Base-by-base conservation (phyloP, 2,888 invertebrate species). In the Ennomos quercinarius region DNA sequence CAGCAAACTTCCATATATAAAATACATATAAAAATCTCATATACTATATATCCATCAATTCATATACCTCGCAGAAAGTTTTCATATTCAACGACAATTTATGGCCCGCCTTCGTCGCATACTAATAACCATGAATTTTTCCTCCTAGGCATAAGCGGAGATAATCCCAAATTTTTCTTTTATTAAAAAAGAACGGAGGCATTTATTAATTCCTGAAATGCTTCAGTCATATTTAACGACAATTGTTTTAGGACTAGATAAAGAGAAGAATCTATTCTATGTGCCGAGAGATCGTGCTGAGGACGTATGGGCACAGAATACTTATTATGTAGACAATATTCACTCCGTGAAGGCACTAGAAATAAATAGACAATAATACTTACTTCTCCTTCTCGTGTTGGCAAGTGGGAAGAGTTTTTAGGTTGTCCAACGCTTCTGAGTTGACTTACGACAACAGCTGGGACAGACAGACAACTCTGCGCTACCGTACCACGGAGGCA, bases 51-150 rank as follows among this genome's bases (percentile, higher is more conserved):
- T 17, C 55, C 46, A 34, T 46, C 42, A 51, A 51, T 55, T 48
- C 40, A 56, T 61, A 56, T 48, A 47, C 50, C 41, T 36, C 47
- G 39, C 41, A 17, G 40, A n/a, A 39, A 36, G 11, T 51, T 55
- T 59, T 54, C 44, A 50, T 51, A 46, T 46, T 47, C 59, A 56
- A 39, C 54, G 56, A 45, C 34, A 55, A 59, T 66, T 63, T 68
- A 68, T 66, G 52, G 57, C 13, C 17, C 43, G 47, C 55, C 34
- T 42, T 47, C 43, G 44, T 35, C 38, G 68, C 60, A 66, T 67
- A 63, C 61, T 64, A 64, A 27, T 27, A 27, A 68, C 41, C 48
- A 47, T 12, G 39, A n/a, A 10, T 50, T 50, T 58, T 37, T 11
- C 13, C 9, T 34, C 35, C 9, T 10, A 51, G 53, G 56, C n/a